Base-by-base conservation (phyloP, 1,140 invertebrate genomes). In the Elymnias hypermnestra region DNA sequence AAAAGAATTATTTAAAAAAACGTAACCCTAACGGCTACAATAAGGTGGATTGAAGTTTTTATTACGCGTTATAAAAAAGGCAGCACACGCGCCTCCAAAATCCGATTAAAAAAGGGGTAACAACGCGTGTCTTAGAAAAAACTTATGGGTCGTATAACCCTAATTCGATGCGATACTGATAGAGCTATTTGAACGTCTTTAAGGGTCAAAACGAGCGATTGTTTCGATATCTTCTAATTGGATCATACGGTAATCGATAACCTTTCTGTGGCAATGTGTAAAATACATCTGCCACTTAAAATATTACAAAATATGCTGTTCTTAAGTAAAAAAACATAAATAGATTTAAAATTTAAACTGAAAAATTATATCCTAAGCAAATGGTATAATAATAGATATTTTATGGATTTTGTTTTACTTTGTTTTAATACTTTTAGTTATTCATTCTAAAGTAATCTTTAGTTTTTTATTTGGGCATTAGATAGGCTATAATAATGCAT, bases 91-190 rank as follows among this genome's bases (percentile, higher is more conserved):
- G 73, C 69, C 76, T 69, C 60, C 50, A 58, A 78, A 77, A 83
- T 77, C 78, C 67, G 78, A 83, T 84, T 84, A 83, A 79, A 79
- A 79, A 82, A 84, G 75, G 76, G 78, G 76, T 82, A 69, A 67
- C 53, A 67, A 66, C 71, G 63, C 57, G 64, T 64, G 72, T 63
- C 60, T 62, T 28, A 61, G 59, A 72, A 84, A 84, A 83, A 84
- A 71, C 51, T 37, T 14, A 38, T 21, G 28, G 53, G 53, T 72
- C 66, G 55, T 63, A 79, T 77, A 84, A 77, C 81, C 67, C 76
- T 76, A 76, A 76, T 76, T 73, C 72, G 57, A 67, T 39, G 54
- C 52, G 70, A 70, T 63, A 60, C 66, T 77, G 81, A 84, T 84
- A 83, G 70, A 84, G 76, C 76, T 79, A 77, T 84, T 79, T 68